Base-by-base conservation (phyloP, 2,888 invertebrate genomes). In the Thereva nobilitata region DNA sequence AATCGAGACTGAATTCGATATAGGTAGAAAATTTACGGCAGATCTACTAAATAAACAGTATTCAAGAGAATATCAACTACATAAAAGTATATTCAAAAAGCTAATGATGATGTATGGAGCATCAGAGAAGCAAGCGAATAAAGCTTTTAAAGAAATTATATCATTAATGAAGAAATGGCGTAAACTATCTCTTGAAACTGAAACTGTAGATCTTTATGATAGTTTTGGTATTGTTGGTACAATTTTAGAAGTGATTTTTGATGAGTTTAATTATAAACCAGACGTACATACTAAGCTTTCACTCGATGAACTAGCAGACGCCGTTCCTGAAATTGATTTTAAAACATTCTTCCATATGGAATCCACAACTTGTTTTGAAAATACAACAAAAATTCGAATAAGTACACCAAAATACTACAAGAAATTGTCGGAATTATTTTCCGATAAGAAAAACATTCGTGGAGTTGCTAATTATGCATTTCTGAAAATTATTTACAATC, bases 71-170 rank as follows among this genome's bases (percentile, higher is more conserved):
- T 64, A 64, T 23, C 42, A 64, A 12, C 52, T 49, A 4, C 52
- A 64, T 44, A 53, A 37, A 44, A 41, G 53, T 10, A n/a, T 64
- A 9, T 12, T 53, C 8, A 35, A 35, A 9, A 10, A 53, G 1
- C 42, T 64, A 6, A 50, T 64, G 40, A 44, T 42, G 3, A 53
- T 53, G 53, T 64, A 64, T 53, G 42, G 53, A 7, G 38, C 42
- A 37, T 10, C 42, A 1, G 44, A 37, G 41, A 3, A 7, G 37
- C 8, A 64, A 3, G 44, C 53, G 10, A 9, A n/a, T 9, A 52
- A 64, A 35, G 42, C 38, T 6, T 53, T 64, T 34, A 42, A 64
- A 5, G 52, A 64, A 44, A 64, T 64, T 4, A 37, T 64, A 4
- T 23, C 23, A n/a, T 37, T 64, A 9, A 37, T 10, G 4, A 45